These are phyloP conservation scores for Channa argus DNA, from an alignment of 2,113 vertebrate species.

Conservation along the genomic window DNA sequence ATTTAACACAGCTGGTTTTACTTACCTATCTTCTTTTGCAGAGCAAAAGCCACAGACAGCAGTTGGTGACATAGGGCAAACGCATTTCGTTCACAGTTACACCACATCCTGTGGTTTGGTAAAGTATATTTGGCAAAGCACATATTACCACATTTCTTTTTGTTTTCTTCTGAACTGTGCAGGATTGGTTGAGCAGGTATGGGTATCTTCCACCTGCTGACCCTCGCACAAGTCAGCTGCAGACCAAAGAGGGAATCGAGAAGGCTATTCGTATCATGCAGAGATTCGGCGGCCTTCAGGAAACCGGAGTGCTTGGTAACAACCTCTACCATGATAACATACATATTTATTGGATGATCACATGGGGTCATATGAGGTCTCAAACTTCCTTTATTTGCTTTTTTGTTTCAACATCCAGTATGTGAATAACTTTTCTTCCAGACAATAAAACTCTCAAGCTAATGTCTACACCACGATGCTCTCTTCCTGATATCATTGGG, in stretches of 20 bases:
- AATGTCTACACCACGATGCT: slow-evolving; percentile 89
- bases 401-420: slow-evolving; percentile 17
- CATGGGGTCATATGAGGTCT: background rate
- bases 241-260: slow-evolving; percentile 82
- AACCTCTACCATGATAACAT: background rate
- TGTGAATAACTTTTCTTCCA: slow-evolving; percentile 58
- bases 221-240: slow-evolving; percentile 84
- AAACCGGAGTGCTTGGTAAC: slow-evolving; percentile 87
- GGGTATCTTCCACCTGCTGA: slow-evolving; percentile 89
- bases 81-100: no score
- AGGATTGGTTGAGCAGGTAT: slow-evolving; percentile 92
- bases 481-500: slow-evolving; percentile 89
- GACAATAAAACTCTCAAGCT: slow-evolving; percentile 82
- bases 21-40: no score
- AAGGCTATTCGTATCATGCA: slow-evolving; percentile 89
- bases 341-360: background rate
- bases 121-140: no score
- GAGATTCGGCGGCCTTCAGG: slow-evolving; percentile 85
- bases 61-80: no score
- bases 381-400: slow-evolving; percentile 3
- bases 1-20: no score
- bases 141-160: background rate
- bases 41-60: no score
- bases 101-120: no score
- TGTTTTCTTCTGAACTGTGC: background rate